Evolutionary conservation across 2,113 vertebrate genomes (phyloP), one percentile per base, ranked within the genome.

Genomic region (Bombycilla garrulus): DNA sequence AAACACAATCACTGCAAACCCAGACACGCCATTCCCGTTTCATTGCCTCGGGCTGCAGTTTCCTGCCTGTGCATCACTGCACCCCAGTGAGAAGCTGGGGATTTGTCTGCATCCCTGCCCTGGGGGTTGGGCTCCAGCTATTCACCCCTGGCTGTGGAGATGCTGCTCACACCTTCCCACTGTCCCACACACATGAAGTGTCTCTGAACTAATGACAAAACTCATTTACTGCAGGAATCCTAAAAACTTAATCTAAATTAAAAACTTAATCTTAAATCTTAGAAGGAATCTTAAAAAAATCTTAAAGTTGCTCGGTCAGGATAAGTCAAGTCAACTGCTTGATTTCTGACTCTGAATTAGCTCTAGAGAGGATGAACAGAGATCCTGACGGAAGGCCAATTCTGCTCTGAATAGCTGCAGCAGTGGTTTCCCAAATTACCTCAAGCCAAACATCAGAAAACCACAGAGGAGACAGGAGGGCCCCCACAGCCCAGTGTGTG

Each of bases 181-280:
- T 35, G 44, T 17, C 42, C 47, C 48, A 33, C 9, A 3, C 0
- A 0, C 40, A 7, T 0, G 11, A 5, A 51, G 25, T 1, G 2
- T 13, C 65, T 45, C 82, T 20, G 62, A 61, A 51, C 33, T 35
- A 33, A 54, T 9, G 15, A 58, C 62, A 71, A 47, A 60, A 58
- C 20, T 42, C 33, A 64, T 31, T 31, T 18, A 51, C 70, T 25
- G 24, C 11, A 54, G 48, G 24, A 62, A n/a, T n/a, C 73, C 64
- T n/a, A 38, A 15, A 17, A 51, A 56, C 28, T 38, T 38, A 38
- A 38, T 38, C 38, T 38, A 38, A 38, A 38, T 38, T 38, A 38
- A 38, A 38, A 38, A 38, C 38, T 38, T 38, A 38, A 38, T 38
- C 38, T 10, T 38, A 38, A 38, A 38, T 38, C 38, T 38, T 38